Conservation (phyloP, 2,797 vertebrate genomes). For the Pseudotriccus pelzelni region DNA sequence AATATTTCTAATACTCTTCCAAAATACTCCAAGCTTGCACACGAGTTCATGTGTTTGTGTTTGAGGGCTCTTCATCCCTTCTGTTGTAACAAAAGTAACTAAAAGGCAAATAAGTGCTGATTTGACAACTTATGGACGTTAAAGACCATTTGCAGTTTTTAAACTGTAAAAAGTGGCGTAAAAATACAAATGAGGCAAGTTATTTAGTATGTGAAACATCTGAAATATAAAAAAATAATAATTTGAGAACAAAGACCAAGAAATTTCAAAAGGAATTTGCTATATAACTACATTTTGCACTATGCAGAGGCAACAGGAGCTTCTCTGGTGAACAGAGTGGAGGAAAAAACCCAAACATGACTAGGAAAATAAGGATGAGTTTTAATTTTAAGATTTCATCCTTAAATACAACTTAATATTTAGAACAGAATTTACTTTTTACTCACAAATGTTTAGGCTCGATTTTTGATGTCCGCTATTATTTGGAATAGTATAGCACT, state of each 20-base stretch:
- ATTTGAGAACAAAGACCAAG: background rate
- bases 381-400: background rate
- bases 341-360: background rate
- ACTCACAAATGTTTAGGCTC: background rate
- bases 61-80: background rate
- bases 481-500: background rate
- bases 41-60: background rate
- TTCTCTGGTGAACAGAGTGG: background rate
- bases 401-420: background rate
- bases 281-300: background rate
- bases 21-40: background rate
- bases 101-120: background rate
- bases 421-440: background rate
- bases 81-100: background rate
- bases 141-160: background rate
- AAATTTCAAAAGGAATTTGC: background rate
- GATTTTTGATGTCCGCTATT: background rate
- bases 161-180: background rate
- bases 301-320: background rate
- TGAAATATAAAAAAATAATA: background rate
- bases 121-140: background rate
- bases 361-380: background rate
- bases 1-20: background rate
- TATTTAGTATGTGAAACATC: background rate
- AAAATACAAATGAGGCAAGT: background rate